Evolutionary conservation across 2,888 invertebrate species (phyloP).

Genomic region (Drosophila diplacantha): DNA sequence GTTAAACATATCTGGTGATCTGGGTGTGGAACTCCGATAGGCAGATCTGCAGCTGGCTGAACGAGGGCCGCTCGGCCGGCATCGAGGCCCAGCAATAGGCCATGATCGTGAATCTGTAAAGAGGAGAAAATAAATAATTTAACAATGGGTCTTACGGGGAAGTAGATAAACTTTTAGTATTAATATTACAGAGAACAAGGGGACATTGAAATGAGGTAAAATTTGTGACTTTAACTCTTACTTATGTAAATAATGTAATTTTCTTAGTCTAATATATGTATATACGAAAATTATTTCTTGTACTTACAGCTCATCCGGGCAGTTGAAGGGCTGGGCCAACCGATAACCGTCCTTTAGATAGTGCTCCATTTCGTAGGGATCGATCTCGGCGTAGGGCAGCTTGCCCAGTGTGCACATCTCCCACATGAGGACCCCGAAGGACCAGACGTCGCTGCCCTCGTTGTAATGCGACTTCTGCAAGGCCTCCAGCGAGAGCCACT

Average conservation of each 20-base stretch:
- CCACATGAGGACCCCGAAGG: constrained; percentile 96
- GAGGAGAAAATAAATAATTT: not conserved
- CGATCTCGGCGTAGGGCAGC: constrained; percentile 93
- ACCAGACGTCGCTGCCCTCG: constrained; percentile 96
- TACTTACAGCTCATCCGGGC: constrained; percentile 97
- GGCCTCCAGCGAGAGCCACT: constrained; percentile 95
- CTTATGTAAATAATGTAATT: not conserved
- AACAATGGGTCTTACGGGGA: not conserved
- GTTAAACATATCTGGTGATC: constrained; percentile 90
- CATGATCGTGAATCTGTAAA: constrained; percentile 89
- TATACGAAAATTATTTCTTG: constrained; percentile 81
- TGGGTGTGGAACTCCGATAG: constrained; percentile 92
- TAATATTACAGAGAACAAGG: not conserved
- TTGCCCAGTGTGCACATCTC: constrained; percentile 94
- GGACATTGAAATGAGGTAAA: too few species aligned
- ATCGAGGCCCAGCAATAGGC: constrained; percentile 96
- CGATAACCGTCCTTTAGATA: constrained; percentile 93
- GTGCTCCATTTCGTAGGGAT: constrained; percentile 93
- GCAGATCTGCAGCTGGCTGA: constrained; percentile 89
- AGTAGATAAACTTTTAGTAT: not conserved
- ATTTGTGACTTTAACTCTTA: too few species aligned
- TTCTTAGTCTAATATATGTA: not conserved
- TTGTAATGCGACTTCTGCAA: constrained; percentile 89
- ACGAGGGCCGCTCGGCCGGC: constrained; percentile 89
- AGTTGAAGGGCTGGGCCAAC: constrained; percentile 93